Evolutionary conservation across 92 coral and sea anemone species (phyloP), one percentile per base, ranked within the genome.

Genomic region (Bergia puertoricense): DNA sequence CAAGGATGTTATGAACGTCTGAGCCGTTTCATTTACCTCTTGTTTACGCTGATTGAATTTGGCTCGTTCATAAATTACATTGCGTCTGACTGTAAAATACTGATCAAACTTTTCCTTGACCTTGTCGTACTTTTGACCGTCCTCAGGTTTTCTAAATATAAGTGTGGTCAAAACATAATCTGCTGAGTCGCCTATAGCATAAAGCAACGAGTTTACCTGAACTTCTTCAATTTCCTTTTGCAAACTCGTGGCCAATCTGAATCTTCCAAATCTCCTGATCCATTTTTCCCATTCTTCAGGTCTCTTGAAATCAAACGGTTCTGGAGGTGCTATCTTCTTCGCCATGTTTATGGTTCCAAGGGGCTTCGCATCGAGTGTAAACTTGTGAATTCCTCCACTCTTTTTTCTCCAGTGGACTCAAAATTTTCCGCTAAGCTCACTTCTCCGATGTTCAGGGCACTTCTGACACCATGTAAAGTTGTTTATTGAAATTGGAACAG

Each of bases 21-120:
- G 90, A 59, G 73, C 93, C 2, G 85, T 30, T 76, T 91, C 90
- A 8, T 73, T 66, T 71, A 5, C 43, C 36, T 76, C 83, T 68
- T 91, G 93, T 18, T 39, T n/a, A 2, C 91, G 91, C 62, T 91
- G 85, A 50, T 91, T 88, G 83, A 90, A 90, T 51, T 90, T 90
- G 4, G 86, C 92, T 56, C 92, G 72, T 38, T 86, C 90, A 39
- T 90, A 86, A 71, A 86, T 86, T 36, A 68, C 79, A 57, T 90
- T 90, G 6, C 88, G 74, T 78, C 79, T 51, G 18, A 71, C 74
- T 18, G 69, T 37, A 42, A 89, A 89, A 45, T 81, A 59, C 40
- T 81, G 30, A 50, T 89, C 85, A 76, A 85, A 89, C n/a, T 89
- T 89, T 8, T 89, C 91, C 77, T 83, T 84, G 59, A 89, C 91